Base-by-base conservation (phyloP, 2,113 vertebrate genomes). In the Carollia perspicillata region DNA sequence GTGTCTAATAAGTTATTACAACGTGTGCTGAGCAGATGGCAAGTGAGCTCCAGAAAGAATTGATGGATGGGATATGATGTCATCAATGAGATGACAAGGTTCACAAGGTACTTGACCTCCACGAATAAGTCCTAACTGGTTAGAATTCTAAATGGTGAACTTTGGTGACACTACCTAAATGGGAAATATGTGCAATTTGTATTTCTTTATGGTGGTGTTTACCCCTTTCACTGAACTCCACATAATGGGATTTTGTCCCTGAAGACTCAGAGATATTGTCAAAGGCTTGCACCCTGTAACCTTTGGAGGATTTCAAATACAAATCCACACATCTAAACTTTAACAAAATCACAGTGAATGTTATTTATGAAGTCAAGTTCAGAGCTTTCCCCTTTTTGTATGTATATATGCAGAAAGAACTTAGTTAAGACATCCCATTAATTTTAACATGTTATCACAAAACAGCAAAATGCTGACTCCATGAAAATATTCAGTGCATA, bases 11-110 rank as follows among this genome's bases (percentile, higher is more conserved):
- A 98, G 98, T 99, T 98, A 98, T 98, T 98, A 99, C 98, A 99
- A 98, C 86, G 68, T 99, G 96, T 55, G 98, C 97, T 97, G 98
- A 99, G 99, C 99, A 99, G 99, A 99, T 99, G 99, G 99, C 98
- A 98, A 98, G 98, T 98, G 98, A 97, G 98, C 98, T 99, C 97
- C 98, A 98, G 98, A 98, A 98, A 98, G 98, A 97, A 97, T 96
- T 99, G 99, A 99, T 99, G 98, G 99, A 99, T 99, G 99, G 98
- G 98, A 98, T 99, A 99, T 99, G 99, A 99, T 99, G 99, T 99
- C 99, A 99, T 99, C 99, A 99, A 95, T 98, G 98, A 99, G 98
- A 99, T 99, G 98, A 99, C 99, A 99, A 98, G 98, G 95, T 98
- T 98, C 99, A 99, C 98, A 99, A 99, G 98, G 98, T 98, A 99